These are phyloP conservation scores for Drosophila fuyamai DNA, from an alignment of 1,140 invertebrate species.

Conservation along the genomic window DNA sequence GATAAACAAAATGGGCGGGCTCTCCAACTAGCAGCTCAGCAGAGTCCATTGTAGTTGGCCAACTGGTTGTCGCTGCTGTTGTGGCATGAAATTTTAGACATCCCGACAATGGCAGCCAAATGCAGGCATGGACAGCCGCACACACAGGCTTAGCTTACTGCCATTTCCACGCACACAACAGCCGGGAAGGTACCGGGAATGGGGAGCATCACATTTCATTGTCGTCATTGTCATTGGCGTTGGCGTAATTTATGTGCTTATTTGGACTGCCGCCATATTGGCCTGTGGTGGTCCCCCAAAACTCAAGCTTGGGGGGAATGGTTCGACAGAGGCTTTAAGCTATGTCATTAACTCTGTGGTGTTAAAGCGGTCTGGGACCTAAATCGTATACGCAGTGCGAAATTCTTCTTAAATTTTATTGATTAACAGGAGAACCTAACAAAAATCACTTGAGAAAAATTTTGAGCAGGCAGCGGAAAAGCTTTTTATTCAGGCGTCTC, in stretches of 20 bases:
- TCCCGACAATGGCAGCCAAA: slow-evolving; percentile 55
- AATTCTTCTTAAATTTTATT: background rate
- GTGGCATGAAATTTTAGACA: slow-evolving; percentile 50
- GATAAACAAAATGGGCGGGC: slow-evolving; percentile 28
- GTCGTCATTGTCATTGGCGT: slow-evolving; percentile 71
- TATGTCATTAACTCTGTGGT: slow-evolving; percentile 1
- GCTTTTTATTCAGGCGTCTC: background rate
- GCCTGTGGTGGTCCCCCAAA: slow-evolving; percentile 6
- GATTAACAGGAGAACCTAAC: background rate
- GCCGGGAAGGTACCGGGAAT: background rate
- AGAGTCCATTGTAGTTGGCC: slow-evolving; percentile 30
- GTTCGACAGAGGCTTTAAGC: slow-evolving; percentile 5
- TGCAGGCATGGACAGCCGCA: slow-evolving; percentile 41
- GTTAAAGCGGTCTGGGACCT: background rate
- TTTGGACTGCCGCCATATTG: slow-evolving; percentile 52
- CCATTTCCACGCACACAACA: slow-evolving; percentile 30
- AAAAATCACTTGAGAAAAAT: slow-evolving; percentile 13
- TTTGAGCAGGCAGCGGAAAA: slow-evolving; percentile 9
- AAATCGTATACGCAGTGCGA: background rate
- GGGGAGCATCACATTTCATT: slow-evolving; percentile 59
- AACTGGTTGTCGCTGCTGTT: slow-evolving; percentile 20
- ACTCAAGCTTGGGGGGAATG: background rate
- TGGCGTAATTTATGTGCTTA: slow-evolving; percentile 62
- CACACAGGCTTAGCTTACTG: slow-evolving; percentile 32
- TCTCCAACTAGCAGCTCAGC: background rate